Evolutionary conservation across 2,888 invertebrate species (phyloP).

Genomic region (Pegoplata infirma): DNA sequence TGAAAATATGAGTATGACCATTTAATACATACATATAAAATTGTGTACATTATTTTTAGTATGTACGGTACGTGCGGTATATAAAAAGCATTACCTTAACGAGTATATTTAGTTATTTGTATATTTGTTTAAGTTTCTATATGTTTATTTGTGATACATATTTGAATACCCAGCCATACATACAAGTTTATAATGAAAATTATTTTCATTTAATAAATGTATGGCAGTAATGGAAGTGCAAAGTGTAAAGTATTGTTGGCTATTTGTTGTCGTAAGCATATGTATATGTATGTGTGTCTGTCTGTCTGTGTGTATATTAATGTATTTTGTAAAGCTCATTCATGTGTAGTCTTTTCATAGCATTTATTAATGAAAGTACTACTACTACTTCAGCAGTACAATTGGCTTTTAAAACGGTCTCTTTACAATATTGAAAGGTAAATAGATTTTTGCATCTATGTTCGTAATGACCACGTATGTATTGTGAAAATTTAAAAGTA

Average conservation of each 20-base stretch:
- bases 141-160: no score
- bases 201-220: no score
- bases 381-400: neutral
- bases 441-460: neutral
- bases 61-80: neutral
- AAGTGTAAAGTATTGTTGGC: neutral
- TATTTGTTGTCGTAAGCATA: neutral
- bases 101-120: neutral
- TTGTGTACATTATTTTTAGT: neutral
- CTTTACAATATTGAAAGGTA: neutral
- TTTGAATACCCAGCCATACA: neutral
- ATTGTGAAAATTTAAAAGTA: neutral
- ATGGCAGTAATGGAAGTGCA: neutral
- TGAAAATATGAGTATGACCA: no score
- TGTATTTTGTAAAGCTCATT: conserved; percentile 1
- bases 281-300: neutral
- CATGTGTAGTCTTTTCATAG: conserved; percentile 16
- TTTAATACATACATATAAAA: no score
- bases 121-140: neutral
- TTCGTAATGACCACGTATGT: neutral
- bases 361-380: conserved; percentile 9
- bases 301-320: neutral
- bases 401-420: conserved; percentile 2
- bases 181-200: no score
- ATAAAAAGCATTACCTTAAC: neutral